Base-by-base conservation (phyloP, 53 echinoderm and acorn worm genomes). In the Luidia sarsii region DNA sequence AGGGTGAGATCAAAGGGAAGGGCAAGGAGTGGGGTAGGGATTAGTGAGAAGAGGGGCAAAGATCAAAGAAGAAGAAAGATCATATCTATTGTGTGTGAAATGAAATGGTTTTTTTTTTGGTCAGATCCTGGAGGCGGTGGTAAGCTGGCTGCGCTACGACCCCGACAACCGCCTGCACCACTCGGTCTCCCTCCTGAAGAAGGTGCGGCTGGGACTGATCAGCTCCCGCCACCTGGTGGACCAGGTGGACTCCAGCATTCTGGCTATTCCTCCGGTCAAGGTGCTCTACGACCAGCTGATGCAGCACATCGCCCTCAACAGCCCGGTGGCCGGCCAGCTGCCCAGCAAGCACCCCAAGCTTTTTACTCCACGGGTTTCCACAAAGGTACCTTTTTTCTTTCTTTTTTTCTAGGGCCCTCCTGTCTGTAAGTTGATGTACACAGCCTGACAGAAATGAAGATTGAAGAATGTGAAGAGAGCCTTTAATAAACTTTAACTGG, bases 131-230 rank as follows among this genome's bases (percentile, higher is more conserved):
- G 53, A 74, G 16, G 88, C 72, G 16, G 82, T 88, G 8, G 43
- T 43, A 13, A 82, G 23, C 22, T 87, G 82, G 88, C 27, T 88
- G 9, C 62, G 39, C 33, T 21, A 88, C 34, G 62, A 82, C 48
- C 82, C 65, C 19, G 53, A 48, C 39, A 64, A 64, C 1, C 88
- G 88, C 30, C 33, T 88, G 30, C 73, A 73, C 35, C 88, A 88
- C 66, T 60, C 88, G n/a, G 45, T 50, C 20, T 33, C 54, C 8
- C 64, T 88, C 27, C 35, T 88, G 9, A 62, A 65, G 32, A 88
- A 88, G 43, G 74, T 88, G 2, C 88, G 88, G 13, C 75, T 88
- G 2, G 88, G 88, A 31, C 65, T 88, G 5, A 57, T 88, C 14
- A 50, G 71, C 4, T 64, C 88, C 20, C 88, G 82, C n/a, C 54